Evolutionary conservation across 1,140 invertebrate species (phyloP), one percentile per base, ranked within the genome.

Genomic region (Eriosoma lanigerum): DNA sequence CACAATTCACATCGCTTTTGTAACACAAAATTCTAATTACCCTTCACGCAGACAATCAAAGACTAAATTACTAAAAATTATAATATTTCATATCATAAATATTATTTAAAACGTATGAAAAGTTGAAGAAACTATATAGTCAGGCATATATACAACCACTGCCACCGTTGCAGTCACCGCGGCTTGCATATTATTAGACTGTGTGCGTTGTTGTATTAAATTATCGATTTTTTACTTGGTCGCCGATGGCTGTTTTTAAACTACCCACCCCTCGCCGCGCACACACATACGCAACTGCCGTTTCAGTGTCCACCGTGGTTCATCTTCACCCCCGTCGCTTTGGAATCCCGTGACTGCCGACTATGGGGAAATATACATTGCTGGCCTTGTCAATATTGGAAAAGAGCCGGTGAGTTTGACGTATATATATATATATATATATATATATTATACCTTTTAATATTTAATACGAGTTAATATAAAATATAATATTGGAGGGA

Each of bases 221-320:
- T 58, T 76, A 78, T 78, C 56, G 75, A 78, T 78, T 78, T 78
- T 78, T 62, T 17, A 78, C 38, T 60, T 26, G 56, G 75, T 24
- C 38, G 75, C 75, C 56, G 24, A 38, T 78, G 38, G 54, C 56
- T 62, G 75, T 62, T 78, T 78, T 78, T 46, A 15, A 78, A 78
- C 75, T 29, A 26, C 75, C 75, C 32, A 4, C 32, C 32, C 32
- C 32, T 8, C 32, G 3, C 68, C 6, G 24, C 68, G 68, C 68
- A 3, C 32, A 3, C 32, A 4, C 32, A 38, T 3, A 38, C n/a
- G n/a, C n/a, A n/a, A n/a, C n/a, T n/a, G n/a, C n/a, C n/a, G n/a
- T 38, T 38, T 38, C 32, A 9, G 26, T 72, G 24, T 72, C 46
- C 68, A 72, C 46, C 48, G 68, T 72, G 68, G n/a, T n/a, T 72